Evolutionary conservation across 2,888 invertebrate species (phyloP).

Genomic region (Cerceris rybyensis): DNA sequence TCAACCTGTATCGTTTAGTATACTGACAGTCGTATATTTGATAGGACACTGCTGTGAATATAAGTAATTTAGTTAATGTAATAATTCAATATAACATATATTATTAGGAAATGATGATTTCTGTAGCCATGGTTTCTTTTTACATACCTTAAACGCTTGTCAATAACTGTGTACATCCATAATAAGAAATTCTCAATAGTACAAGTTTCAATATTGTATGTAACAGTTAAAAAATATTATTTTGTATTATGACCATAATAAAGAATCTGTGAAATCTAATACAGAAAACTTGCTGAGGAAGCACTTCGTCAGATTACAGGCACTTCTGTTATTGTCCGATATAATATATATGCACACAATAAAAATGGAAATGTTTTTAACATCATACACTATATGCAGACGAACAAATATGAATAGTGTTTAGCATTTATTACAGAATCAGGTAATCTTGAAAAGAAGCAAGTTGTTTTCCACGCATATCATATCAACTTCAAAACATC

Average conservation of each 20-base stretch:
- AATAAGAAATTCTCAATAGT: slow-evolving; percentile 26
- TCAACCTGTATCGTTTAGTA: slow-evolving; percentile 78
- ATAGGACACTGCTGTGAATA: background rate
- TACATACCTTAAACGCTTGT: slow-evolving; percentile 73
- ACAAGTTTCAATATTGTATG: slow-evolving; percentile 60
- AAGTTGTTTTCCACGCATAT: slow-evolving; percentile 6
- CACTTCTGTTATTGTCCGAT: slow-evolving; percentile 26
- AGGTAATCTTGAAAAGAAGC: slow-evolving; percentile 10
- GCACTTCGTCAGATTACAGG: slow-evolving; percentile 24
- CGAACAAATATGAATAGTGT: slow-evolving; percentile 30
- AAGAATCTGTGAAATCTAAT: slow-evolving; percentile 17
- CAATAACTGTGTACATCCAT: slow-evolving; percentile 57
- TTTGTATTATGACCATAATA: slow-evolving; percentile 27
- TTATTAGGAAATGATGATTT: slow-evolving; percentile 75
- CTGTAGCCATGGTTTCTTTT: slow-evolving; percentile 80
- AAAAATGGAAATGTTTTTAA: slow-evolving; percentile 13
- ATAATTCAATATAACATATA: background rate
- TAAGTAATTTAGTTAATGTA: background rate
- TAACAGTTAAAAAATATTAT: slow-evolving; percentile 28
- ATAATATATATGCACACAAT: slow-evolving; percentile 19
- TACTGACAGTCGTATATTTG: slow-evolving; percentile 36
- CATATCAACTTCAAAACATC: slow-evolving; percentile 1
- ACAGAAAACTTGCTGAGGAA: slow-evolving; percentile 30
- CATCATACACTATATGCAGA: slow-evolving; percentile 12
- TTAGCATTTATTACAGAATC: slow-evolving; percentile 12